Evolutionary conservation across 2,797 vertebrate species (phyloP).

Genomic region (Cyprinodon diabolis): DNA sequence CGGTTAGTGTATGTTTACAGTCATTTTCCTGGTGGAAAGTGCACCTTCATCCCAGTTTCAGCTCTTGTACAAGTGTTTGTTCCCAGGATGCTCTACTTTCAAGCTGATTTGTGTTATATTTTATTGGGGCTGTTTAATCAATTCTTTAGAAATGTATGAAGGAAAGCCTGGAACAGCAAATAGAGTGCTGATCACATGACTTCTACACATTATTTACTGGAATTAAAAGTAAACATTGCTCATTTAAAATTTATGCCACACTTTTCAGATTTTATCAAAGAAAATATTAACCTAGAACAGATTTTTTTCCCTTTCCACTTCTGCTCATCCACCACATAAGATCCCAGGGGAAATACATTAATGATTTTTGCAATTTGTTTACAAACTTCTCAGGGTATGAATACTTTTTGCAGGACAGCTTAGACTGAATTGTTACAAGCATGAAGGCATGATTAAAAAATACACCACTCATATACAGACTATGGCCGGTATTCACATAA

Average conservation of each 20-base stretch:
- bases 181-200: neutral
- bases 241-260: neutral
- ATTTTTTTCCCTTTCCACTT: neutral
- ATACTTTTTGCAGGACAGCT: neutral
- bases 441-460: constrained; percentile 12
- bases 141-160: no score
- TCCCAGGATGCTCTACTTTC: neutral
- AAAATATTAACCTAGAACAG: neutral
- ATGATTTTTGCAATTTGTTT: neutral
- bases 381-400: neutral
- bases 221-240: neutral
- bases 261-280: neutral
- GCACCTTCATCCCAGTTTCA: neutral
- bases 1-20: no score
- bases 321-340: neutral
- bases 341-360: neutral
- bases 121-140: neutral
- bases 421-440: neutral
- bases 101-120: neutral
- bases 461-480: neutral
- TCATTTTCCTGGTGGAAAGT: no score
- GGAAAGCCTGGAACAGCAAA: neutral
- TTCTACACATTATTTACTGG: neutral
- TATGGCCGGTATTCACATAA: neutral
- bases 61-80: neutral